Evolutionary conservation across 2,888 invertebrate genomes (phyloP).

Genomic region (Apamea crenata): DNA sequence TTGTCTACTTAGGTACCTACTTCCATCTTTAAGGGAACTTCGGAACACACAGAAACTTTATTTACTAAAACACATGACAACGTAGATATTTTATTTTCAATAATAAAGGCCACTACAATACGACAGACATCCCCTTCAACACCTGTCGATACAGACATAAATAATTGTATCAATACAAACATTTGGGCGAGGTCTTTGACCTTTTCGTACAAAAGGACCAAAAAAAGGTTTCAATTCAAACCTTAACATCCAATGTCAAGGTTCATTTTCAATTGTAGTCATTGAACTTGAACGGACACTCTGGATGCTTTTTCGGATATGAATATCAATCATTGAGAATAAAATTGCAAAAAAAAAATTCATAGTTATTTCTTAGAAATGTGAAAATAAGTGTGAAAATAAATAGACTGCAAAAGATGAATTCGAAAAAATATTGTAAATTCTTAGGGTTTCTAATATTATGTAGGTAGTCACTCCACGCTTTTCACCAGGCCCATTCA

Average conservation of each 20-base stretch:
- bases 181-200: conserved; percentile 63
- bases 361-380: neutral
- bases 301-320: neutral
- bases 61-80: neutral
- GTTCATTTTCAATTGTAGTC: conserved; percentile 26
- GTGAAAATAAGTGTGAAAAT: neutral
- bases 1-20: neutral
- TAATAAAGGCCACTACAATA: conserved; percentile 22
- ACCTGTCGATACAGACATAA: conserved; percentile 73
- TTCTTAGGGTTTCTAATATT: too few species aligned
- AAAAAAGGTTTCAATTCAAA: conserved; percentile 25
- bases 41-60: neutral
- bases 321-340: neutral
- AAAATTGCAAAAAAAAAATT: neutral
- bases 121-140: conserved; percentile 55
- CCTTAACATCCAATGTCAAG: conserved; percentile 11
- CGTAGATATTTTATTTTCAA: neutral
- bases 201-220: conserved; percentile 54
- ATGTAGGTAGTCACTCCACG: too few species aligned
- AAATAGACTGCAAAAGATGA: neutral
- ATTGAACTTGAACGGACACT: neutral
- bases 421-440: neutral
- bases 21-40: neutral
- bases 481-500: neutral
- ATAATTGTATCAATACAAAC: conserved; percentile 64